Percentiles rank a stretch among this genome's conserved stretches.
phyloP scores from a whole-genome alignment of 2,113 vertebrate species.

The Gopherus evgoodei region DNA sequence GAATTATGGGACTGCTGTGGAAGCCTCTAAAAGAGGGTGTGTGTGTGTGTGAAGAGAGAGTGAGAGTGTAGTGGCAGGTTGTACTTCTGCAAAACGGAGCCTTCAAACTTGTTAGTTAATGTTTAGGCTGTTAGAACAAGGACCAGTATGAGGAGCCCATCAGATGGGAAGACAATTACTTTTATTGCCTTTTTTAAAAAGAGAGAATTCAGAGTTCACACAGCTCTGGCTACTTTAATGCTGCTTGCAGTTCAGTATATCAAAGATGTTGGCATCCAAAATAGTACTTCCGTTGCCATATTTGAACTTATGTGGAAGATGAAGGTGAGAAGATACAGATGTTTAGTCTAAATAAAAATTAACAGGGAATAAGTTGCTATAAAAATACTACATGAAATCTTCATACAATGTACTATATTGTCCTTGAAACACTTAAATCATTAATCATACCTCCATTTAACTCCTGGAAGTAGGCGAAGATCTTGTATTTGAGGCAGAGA shows the following conservation, averaged over 20 bases:
- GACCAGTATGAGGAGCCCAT: background rate
- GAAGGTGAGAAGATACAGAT: background rate
- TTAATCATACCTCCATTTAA: background rate
- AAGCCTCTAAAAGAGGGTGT: background rate
- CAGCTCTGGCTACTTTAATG: background rate
- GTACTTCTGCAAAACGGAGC: background rate
- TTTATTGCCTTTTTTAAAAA: background rate
- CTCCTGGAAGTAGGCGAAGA: background rate
- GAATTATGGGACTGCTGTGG: rapidly evolving
- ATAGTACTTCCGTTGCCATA: background rate
- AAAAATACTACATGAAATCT: background rate
- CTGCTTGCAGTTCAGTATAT: background rate
- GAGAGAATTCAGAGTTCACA: background rate
- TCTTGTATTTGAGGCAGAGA: background rate
- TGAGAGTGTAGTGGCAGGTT: background rate
- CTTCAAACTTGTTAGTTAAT: background rate
- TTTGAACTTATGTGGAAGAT: background rate
- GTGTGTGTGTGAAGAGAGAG: too few relatives aligned
- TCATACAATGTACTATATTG: background rate
- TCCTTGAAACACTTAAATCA: background rate
- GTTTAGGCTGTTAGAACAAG: background rate
- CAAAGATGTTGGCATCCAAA: background rate
- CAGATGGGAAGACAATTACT: background rate
- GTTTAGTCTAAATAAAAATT: background rate
- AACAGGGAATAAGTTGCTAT: background rate